Conservation (phyloP, 1,140 invertebrate genomes). For the Periplaneta americana region DNA sequence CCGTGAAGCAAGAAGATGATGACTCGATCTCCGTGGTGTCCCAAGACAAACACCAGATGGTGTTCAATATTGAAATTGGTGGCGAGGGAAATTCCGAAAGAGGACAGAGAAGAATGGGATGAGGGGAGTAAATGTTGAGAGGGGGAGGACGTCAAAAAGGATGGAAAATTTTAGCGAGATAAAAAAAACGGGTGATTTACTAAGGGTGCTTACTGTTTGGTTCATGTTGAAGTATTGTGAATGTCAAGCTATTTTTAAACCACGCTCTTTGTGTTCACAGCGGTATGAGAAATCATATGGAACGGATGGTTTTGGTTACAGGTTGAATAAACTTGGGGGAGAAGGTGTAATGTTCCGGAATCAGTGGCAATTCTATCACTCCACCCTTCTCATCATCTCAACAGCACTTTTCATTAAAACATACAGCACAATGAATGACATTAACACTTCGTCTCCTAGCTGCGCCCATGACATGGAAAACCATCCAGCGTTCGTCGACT, state of each 20-base stretch:
- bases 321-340: background rate
- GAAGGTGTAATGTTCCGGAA: background rate
- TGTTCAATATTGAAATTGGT: slow-evolving; percentile 9
- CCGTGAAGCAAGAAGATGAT: background rate
- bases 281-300: background rate
- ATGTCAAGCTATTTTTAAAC: background rate
- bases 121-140: background rate
- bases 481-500: too few species aligned
- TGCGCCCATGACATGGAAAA: too few species aligned
- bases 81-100: slow-evolving; percentile 6
- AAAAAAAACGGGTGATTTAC: background rate
- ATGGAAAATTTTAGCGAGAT: background rate
- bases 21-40: background rate
- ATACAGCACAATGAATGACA: too few species aligned
- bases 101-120: slow-evolving; percentile 1
- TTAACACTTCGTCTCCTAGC: too few species aligned
- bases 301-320: background rate
- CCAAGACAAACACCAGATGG: slow-evolving; percentile 9
- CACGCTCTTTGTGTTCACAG: background rate
- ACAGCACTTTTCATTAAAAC: too few species aligned
- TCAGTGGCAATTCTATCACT: background rate
- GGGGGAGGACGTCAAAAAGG: background rate
- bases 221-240: background rate
- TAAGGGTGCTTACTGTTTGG: background rate
- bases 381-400: background rate